These are phyloP conservation scores for Notospermus geniculatus DNA, from an alignment of 1,140 invertebrate genomes.

Conservation along the genomic window DNA sequence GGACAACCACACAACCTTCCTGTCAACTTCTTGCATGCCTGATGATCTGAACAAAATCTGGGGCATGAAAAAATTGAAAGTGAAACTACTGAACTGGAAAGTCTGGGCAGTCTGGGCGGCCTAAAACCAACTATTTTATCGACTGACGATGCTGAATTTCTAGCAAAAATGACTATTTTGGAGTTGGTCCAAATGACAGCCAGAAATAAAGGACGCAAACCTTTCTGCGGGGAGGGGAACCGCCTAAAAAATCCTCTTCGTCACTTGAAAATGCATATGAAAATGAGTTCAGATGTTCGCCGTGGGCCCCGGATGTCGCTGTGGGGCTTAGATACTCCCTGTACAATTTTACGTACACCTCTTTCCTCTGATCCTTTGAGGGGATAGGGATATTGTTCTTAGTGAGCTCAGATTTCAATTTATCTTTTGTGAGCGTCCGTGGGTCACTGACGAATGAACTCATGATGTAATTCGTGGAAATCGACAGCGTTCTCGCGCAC, in stretches of 20 bases:
- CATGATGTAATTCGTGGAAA: neutral
- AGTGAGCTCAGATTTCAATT: slow-evolving; percentile 1
- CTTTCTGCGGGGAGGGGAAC: no score
- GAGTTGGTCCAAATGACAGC: no score
- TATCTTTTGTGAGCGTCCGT: neutral
- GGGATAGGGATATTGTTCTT: neutral
- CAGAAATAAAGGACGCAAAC: no score
- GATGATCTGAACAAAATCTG: no score
- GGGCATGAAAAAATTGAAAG: no score
- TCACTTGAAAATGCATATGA: neutral
- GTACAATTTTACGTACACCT: slow-evolving; percentile 5
- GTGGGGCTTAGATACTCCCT: neutral
- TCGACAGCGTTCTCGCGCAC: neutral
- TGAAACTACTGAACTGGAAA: no score
- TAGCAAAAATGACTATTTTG: no score
- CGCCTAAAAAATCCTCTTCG: neutral
- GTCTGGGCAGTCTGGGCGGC: no score
- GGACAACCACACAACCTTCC: no score
- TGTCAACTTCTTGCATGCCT: no score
- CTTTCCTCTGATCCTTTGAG: neutral
- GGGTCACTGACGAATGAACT: neutral
- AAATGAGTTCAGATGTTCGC: neutral
- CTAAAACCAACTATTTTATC: no score
- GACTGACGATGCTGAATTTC: no score
- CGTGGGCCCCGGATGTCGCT: neutral